Conservation (phyloP, 1,140 invertebrate genomes). For the Apis mellifera region Amel_HAv3.1 CM009942.2:2346501-2347000, state of each 20-base stretch:
- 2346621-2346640: background rate
- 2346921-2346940: conserved; percentile 32
- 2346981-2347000: conserved; percentile 71
- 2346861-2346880: conserved; percentile 23
- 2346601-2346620: background rate
- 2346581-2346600: background rate
- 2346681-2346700: conserved; percentile 27
- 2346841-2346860: conserved; percentile 24
- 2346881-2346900: background rate
- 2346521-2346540: no score
- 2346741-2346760: no score
- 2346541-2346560: no score
- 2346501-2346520: no score
- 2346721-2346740: background rate
- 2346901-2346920: conserved; percentile 9
- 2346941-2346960: conserved; percentile 18
- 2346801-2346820: background rate
- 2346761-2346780: background rate
- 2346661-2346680: conserved; percentile 19
- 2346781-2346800: background rate
- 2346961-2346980: conserved; percentile 43
- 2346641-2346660: conserved; percentile 39
- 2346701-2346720: background rate
- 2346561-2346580: no score
- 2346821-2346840: conserved; percentile 7